phyloP scores from a whole-genome alignment of 2,888 invertebrate genomes.

The Masnerella sp. region DNA sequence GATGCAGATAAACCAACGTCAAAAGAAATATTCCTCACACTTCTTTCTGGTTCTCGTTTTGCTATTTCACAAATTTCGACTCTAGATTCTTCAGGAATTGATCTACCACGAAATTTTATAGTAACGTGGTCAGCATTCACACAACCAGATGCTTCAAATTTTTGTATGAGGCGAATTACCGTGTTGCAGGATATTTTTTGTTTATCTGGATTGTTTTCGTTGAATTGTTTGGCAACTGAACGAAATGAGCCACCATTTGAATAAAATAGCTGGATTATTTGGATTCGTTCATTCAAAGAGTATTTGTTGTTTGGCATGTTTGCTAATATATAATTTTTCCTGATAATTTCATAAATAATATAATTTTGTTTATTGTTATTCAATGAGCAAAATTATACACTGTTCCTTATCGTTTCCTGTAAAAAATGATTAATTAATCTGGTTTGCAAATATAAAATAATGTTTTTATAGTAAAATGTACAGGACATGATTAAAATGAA shows the following conservation, averaged over 20 bases:
- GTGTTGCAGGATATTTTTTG: conserved; percentile 21
- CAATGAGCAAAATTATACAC: too few relatives aligned
- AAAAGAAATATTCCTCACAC: conserved; percentile 21
- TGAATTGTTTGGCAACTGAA: conserved; percentile 12
- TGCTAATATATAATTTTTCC: too few relatives aligned
- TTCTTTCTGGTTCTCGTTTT: conserved; percentile 18
- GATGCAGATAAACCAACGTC: conserved; percentile 19
- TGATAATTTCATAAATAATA: too few relatives aligned
- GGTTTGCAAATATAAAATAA: too few relatives aligned
- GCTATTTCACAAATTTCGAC: conserved; percentile 33
- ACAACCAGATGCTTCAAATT: conserved; percentile 24
- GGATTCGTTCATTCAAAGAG: conserved; percentile 18
- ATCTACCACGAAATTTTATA: conserved; percentile 8
- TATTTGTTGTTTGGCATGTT: conserved; percentile 32
- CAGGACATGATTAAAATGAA: too few relatives aligned
- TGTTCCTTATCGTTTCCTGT: too few relatives aligned
- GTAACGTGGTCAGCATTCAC: conserved; percentile 8
- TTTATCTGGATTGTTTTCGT: not conserved
- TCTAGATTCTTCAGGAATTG: conserved; percentile 24
- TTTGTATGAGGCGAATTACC: conserved; percentile 25
- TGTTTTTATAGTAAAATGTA: too few relatives aligned
- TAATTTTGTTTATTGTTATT: too few relatives aligned
- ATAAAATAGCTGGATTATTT: conserved; percentile 30
- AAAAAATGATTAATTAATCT: too few relatives aligned
- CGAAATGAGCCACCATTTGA: conserved; percentile 18